These are phyloP conservation scores for Heliangelus exortis DNA, from an alignment of 2,797 vertebrate genomes.

Conservation along the genomic window DNA sequence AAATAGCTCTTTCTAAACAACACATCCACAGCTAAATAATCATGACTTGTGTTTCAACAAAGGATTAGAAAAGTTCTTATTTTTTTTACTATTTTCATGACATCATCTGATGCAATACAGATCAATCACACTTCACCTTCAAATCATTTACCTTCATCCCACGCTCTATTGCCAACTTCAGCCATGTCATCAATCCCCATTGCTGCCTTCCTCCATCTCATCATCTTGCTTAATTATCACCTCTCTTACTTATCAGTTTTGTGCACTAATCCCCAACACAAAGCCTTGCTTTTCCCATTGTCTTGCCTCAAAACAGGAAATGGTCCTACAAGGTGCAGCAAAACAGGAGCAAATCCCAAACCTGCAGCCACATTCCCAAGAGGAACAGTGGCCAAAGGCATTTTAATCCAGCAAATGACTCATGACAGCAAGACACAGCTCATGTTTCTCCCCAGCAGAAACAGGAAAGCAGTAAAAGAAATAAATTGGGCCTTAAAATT, in stretches of 20 bases:
- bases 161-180: neutral
- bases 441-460: neutral
- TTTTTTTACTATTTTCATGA: slow-evolving; percentile 20
- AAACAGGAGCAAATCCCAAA: neutral
- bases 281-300: neutral
- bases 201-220: neutral
- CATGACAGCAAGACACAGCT: neutral
- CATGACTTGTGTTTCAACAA: neutral
- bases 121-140: neutral
- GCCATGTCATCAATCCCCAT: slow-evolving; percentile 9
- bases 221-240: slow-evolving; percentile 29
- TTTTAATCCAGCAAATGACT: neutral
- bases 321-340: neutral
- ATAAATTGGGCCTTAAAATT: neutral
- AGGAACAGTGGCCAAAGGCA: neutral
- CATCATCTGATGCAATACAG: neutral
- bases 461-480: neutral
- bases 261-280: neutral
- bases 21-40: neutral
- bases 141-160: neutral
- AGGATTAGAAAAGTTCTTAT: neutral
- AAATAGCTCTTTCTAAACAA: neutral
- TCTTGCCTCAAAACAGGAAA: neutral
- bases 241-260: slow-evolving; percentile 2
- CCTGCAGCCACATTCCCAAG: neutral